Conservation (phyloP, 2,113 vertebrate genomes). For the Nestor notabilis region DNA sequence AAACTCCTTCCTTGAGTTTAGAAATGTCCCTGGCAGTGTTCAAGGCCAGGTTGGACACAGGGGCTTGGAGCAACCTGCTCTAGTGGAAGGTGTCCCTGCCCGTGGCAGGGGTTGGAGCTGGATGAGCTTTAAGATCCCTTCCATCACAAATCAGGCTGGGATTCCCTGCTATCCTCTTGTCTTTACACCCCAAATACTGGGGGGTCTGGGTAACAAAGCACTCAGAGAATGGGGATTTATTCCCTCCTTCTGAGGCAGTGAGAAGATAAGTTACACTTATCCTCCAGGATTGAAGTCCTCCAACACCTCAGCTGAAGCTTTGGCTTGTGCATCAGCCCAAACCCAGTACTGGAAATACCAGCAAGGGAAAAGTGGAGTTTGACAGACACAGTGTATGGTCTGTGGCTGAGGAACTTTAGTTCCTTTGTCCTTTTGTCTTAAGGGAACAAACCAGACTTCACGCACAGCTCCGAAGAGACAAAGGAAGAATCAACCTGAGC, state of each 20-base stretch:
- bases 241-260: not conserved
- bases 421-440: not conserved
- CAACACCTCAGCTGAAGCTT: not conserved
- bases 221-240: not conserved
- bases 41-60: not conserved
- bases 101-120: not conserved
- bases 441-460: not conserved
- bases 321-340: not conserved
- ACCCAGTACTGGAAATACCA: not conserved
- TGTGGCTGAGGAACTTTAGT: not conserved
- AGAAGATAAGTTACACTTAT: not conserved
- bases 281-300: not conserved
- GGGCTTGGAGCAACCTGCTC: not conserved
- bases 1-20: not conserved
- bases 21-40: not conserved
- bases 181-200: not conserved
- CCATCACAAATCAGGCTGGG: not conserved
- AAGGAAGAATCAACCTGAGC: not conserved
- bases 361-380: not conserved
- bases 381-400: not conserved
- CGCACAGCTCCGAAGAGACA: not conserved
- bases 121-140: not conserved
- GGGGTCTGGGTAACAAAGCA: not conserved
- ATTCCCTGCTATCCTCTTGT: not conserved
- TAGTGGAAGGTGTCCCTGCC: not conserved